A percentile compares a stretch with the other conserved stretches of the same genome.
Conservation (phyloP, 2,888 invertebrate genomes). For the Belgica antarctica region DNA sequence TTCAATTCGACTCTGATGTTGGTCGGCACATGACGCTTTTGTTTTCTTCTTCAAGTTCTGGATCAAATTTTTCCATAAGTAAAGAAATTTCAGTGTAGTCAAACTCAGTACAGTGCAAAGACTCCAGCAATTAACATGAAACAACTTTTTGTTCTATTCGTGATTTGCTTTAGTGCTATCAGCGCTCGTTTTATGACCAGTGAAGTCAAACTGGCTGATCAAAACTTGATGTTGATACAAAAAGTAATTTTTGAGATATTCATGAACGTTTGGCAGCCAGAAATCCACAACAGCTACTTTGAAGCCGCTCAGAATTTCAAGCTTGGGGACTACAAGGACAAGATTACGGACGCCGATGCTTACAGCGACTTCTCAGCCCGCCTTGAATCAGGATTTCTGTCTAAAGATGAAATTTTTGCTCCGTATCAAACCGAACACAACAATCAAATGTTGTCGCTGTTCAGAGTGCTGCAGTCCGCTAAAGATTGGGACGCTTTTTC, state of each 20-base stretch:
- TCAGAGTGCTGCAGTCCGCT: constrained; percentile 66
- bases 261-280: constrained; percentile 63
- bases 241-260: constrained; percentile 58
- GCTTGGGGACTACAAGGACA: constrained; percentile 61
- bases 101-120: no score
- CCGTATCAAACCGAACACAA: constrained; percentile 60
- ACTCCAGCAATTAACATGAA: no score
- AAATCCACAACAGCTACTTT: constrained; percentile 48
- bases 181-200: constrained; percentile 29
- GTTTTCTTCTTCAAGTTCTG: no score
- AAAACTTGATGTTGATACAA: constrained; percentile 57
- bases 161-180: background rate
- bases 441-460: constrained; percentile 63
- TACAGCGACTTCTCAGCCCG: constrained; percentile 61
- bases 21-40: no score
- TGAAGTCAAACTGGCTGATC: constrained; percentile 54
- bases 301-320: constrained; percentile 53
- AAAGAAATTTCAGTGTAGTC: no score
- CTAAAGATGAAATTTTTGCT: constrained; percentile 60
- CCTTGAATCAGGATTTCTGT: constrained; percentile 59
- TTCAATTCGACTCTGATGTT: no score
- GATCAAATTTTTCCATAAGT: no score
- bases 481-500: constrained; percentile 73
- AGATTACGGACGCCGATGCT: constrained; percentile 61
- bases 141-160: background rate